A percentile compares a stretch with the other conserved stretches of the same genome.
phyloP scores from a whole-genome alignment of 2,888 invertebrate species.

The Girardia tigrina region DNA sequence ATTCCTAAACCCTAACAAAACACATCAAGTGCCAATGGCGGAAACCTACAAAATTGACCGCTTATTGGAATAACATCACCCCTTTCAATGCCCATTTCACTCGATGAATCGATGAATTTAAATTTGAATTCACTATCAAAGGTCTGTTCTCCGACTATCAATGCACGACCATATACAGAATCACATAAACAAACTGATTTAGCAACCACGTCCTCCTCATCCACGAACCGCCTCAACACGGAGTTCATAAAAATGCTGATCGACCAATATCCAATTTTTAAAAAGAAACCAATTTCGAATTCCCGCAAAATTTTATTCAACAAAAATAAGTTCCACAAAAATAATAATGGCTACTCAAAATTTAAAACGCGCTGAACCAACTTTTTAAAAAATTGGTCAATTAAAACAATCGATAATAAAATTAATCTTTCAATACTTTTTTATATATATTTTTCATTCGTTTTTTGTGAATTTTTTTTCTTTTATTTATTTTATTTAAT shows the following conservation, averaged over 20 bases:
- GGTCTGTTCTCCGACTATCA: not conserved
- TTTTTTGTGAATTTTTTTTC: too few relatives aligned
- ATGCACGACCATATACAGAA: not conserved
- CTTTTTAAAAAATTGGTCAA: too few relatives aligned
- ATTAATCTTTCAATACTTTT: too few relatives aligned
- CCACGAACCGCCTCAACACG: not conserved
- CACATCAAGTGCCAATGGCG: not conserved
- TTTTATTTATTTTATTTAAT: too few relatives aligned
- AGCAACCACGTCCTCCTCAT: not conserved
- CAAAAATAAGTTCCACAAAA: too few relatives aligned
- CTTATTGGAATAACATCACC: not conserved
- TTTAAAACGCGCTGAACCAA: too few relatives aligned
- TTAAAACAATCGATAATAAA: too few relatives aligned
- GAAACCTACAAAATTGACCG: not conserved
- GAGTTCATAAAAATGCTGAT: not conserved
- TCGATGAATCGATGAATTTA: not conserved
- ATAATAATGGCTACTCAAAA: too few relatives aligned
- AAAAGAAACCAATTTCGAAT: too few relatives aligned
- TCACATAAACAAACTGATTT: not conserved
- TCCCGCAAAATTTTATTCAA: too few relatives aligned
- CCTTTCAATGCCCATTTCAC: not conserved
- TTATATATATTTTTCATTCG: too few relatives aligned
- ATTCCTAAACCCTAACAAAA: not conserved
- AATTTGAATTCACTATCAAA: not conserved
- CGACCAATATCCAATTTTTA: too few relatives aligned